phyloP scores from a whole-genome alignment of 2,888 invertebrate species.

The Frankliniella intonsa region DNA sequence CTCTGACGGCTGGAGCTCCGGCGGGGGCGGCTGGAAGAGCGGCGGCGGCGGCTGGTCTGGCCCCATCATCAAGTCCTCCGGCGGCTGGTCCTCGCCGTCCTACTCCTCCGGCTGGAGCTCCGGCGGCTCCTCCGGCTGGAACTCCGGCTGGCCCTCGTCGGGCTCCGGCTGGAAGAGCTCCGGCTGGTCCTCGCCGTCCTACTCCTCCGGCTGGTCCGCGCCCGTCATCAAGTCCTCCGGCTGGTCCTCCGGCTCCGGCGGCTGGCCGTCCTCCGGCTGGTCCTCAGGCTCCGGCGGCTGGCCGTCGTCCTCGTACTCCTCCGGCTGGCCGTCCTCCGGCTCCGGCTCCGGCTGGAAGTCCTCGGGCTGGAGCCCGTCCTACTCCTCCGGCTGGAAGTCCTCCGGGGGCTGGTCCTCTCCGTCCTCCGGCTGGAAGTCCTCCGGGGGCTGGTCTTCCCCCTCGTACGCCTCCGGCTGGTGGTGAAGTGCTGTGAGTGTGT shows the following conservation, averaged over 20 bases:
- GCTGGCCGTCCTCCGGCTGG: neutral
- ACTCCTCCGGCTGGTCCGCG: constrained; percentile 1
- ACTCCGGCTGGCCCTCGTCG: neutral
- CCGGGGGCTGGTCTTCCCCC: constrained; percentile 12
- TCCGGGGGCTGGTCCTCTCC: neutral
- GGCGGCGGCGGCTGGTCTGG: constrained; percentile 1
- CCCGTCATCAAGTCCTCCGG: neutral
- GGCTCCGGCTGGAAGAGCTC: neutral
- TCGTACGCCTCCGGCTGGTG: constrained; percentile 12
- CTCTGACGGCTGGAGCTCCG: neutral
- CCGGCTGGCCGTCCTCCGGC: neutral
- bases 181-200: constrained; percentile 12
- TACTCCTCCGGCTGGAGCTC: constrained; percentile 3
- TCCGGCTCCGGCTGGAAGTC: constrained; percentile 10
- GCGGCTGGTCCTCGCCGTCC: neutral
- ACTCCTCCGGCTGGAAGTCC: constrained; percentile 4
- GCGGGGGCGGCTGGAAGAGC: neutral
- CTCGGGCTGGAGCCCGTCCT: neutral
- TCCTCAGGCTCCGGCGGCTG: constrained; percentile 1
- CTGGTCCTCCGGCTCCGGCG: neutral
- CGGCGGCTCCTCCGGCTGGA: neutral
- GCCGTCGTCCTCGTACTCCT: neutral
- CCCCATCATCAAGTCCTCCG: constrained; percentile 14
- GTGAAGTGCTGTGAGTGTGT: no score
- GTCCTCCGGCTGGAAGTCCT: constrained; percentile 13